phyloP scores from a whole-genome alignment of 2,113 vertebrate species.

The Tetraodon nigroviridis region DNA sequence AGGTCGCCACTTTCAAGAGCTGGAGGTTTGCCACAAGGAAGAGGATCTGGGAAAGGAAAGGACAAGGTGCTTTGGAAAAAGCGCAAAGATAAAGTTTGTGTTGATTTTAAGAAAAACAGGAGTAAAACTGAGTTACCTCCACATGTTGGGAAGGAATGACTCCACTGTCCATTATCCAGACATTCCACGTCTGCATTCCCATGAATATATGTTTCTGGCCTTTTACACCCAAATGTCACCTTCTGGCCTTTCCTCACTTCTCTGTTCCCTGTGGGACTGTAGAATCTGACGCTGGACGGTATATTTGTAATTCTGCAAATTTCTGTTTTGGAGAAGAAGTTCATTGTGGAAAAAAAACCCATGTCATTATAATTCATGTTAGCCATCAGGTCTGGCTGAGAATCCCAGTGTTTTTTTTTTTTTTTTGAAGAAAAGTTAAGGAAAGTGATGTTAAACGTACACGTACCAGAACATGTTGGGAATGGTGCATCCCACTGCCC shows the following conservation, averaged over 20 bases:
- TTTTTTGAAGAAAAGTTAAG: too few relatives aligned
- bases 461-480: conserved; percentile 77
- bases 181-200: conserved; percentile 66
- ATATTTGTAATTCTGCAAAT: not conserved
- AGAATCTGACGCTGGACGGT: accelerated
- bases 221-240: not conserved
- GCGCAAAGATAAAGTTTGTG: not conserved
- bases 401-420: too few relatives aligned
- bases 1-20: conserved; percentile 15
- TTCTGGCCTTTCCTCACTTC: not conserved
- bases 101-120: not conserved
- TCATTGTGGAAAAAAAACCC: not conserved
- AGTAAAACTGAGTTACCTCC: conserved; percentile 62
- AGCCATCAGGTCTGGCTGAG: too few relatives aligned
- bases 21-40: conserved; percentile 19
- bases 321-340: conserved; percentile 20
- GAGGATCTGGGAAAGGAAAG: not conserved
- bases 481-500: conserved; percentile 71
- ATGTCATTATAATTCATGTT: too few relatives aligned
- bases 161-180: conserved; percentile 72
- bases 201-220: conserved; percentile 1
- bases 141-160: conserved; percentile 67
- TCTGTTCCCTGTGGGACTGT: accelerated
- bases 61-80: not conserved
- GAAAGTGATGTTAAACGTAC: not conserved